A percentile compares a stretch with the other conserved stretches of the same genome.
These are phyloP conservation scores for Pedionomus torquatus DNA, from an alignment of 2,113 vertebrate genomes.

Conservation along the genomic window DNA sequence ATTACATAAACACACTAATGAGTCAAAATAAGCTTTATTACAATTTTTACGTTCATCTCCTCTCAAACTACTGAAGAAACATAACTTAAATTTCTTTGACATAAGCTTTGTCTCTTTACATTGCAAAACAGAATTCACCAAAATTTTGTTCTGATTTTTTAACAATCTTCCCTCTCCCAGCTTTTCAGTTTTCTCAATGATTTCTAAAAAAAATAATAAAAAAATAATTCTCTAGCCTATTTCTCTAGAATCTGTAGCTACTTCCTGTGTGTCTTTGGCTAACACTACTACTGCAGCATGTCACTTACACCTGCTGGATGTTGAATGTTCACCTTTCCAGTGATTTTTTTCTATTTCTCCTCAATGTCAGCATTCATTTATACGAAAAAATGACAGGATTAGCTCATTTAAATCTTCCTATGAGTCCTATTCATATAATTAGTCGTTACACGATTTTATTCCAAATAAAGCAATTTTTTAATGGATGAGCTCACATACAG, in stretches of 20 bases:
- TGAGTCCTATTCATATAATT: background rate
- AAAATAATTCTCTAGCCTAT: background rate
- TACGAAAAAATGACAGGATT: background rate
- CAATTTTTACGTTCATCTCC: background rate
- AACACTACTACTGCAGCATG: background rate
- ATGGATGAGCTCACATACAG: background rate
- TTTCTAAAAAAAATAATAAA: background rate
- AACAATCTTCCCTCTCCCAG: fast-evolving
- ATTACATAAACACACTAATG: background rate
- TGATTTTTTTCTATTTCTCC: background rate
- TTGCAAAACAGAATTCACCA: background rate
- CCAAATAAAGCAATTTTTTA: background rate
- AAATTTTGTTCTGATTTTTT: background rate
- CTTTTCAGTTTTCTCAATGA: fast-evolving
- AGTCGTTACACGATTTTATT: background rate
- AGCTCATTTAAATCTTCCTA: background rate
- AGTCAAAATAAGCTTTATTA: background rate
- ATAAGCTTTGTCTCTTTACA: background rate
- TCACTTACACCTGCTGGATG: background rate
- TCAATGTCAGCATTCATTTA: background rate
- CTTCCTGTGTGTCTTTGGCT: background rate
- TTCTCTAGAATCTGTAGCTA: background rate
- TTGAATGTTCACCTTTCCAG: background rate
- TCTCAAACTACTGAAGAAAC: background rate
- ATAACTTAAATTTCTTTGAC: background rate